Evolutionary conservation across 2,797 vertebrate genomes (phyloP).

Genomic region (Buphagus erythrorhynchus): DNA sequence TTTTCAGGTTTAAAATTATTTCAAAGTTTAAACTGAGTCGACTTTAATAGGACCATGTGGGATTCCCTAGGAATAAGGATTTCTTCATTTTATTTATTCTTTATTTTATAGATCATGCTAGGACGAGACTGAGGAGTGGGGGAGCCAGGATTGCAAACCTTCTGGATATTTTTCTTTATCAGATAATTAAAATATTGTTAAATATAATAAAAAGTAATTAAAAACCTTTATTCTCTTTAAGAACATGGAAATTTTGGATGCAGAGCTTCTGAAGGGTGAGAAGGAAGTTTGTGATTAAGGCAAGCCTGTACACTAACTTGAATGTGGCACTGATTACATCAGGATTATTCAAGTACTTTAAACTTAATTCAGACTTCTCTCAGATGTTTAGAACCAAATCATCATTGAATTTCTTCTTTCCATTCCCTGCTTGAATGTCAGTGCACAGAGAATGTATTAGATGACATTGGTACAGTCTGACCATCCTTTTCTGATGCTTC

Average conservation of each 20-base stretch:
- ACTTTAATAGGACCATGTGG: neutral
- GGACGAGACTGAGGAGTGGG: neutral
- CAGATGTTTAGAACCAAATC: neutral
- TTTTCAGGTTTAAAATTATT: neutral
- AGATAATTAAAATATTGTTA: neutral
- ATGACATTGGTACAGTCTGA: neutral
- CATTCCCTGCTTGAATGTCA: neutral
- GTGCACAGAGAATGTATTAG: neutral
- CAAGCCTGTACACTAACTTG: neutral
- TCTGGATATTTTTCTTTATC: neutral
- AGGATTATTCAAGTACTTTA: neutral
- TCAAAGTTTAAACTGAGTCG: neutral
- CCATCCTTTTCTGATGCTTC: neutral
- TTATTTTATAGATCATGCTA: neutral
- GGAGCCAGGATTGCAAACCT: neutral
- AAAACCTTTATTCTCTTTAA: neutral
- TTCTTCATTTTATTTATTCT: neutral
- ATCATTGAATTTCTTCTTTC: neutral
- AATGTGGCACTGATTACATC: neutral
- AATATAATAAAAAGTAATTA: neutral
- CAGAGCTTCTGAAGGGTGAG: neutral
- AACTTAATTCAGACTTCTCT: neutral
- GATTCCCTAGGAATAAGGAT: neutral
- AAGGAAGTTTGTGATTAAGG: neutral
- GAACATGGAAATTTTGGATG: neutral